phyloP scores from a whole-genome alignment of 2,113 vertebrate genomes.

The Nycticryphes semicollaris region DNA sequence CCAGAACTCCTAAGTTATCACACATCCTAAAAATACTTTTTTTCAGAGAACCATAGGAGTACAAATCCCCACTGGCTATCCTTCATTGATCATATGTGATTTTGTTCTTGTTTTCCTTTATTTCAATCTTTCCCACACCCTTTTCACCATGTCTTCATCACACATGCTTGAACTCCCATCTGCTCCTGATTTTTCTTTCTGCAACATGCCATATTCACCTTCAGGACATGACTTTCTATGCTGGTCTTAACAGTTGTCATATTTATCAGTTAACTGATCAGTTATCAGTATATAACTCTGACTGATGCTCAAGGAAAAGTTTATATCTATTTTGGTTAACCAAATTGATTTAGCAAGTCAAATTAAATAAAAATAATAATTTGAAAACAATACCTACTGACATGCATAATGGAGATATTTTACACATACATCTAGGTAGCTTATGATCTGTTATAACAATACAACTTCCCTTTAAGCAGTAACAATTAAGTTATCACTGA shows the following conservation, averaged over 20 bases:
- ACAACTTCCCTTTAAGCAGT: fast-evolving
- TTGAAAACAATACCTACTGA: not conserved
- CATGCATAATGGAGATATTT: not conserved
- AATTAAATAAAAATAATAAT: too few species aligned
- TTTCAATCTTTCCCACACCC: not conserved
- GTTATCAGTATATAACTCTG: not conserved
- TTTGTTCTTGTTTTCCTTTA: not conserved
- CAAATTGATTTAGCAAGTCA: not conserved
- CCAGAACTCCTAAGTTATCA: not conserved
- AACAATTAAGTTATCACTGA: not conserved
- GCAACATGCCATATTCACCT: not conserved
- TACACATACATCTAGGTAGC: not conserved
- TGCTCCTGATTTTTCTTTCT: not conserved
- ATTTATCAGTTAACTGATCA: not conserved
- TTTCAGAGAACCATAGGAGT: not conserved
- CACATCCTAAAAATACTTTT: not conserved
- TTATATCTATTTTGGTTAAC: not conserved
- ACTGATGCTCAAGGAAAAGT: not conserved
- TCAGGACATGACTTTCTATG: not conserved
- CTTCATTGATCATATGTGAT: not conserved
- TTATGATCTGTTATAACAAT: not conserved
- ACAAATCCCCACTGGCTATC: not conserved
- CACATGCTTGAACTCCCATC: not conserved
- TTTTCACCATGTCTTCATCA: not conserved
- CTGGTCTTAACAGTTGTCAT: not conserved